Conservation (phyloP, 1,140 invertebrate species). For the Drosophila nikananu region DNA sequence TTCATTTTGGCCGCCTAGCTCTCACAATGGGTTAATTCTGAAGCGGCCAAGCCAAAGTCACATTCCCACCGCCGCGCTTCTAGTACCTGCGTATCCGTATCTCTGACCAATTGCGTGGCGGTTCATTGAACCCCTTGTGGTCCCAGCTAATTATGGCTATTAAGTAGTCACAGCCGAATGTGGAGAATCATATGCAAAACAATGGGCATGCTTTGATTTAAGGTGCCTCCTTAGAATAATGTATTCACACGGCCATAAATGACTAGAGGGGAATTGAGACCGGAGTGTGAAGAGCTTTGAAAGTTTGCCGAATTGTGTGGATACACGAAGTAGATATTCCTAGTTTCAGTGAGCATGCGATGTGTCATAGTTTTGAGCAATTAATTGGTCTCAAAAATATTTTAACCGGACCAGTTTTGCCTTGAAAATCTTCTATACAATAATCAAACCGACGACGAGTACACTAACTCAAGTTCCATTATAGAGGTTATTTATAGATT, state of each 20-base stretch:
- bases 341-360: constrained; percentile 24
- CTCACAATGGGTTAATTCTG: constrained; percentile 13
- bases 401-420: too few species aligned
- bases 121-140: constrained; percentile 66
- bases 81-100: constrained; percentile 23
- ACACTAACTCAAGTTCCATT: neutral
- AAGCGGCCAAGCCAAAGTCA: neutral
- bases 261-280: neutral
- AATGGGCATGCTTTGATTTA: constrained; percentile 66
- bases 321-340: neutral
- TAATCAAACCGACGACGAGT: neutral
- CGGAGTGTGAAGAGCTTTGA: neutral
- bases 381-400: neutral
- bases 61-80: constrained; percentile 12
- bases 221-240: constrained; percentile 38
- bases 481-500: neutral
- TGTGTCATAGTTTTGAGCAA: constrained; percentile 23
- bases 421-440: too few species aligned
- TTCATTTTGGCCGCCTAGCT: neutral
- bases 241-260: constrained; percentile 26
- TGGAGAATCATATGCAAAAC: constrained; percentile 56
- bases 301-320: neutral
- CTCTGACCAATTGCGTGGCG: constrained; percentile 63
- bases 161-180: constrained; percentile 43
- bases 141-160: constrained; percentile 71